These are phyloP conservation scores for Meliscaeva auricollis DNA, from an alignment of 2,888 invertebrate species.

Conservation along the genomic window DNA sequence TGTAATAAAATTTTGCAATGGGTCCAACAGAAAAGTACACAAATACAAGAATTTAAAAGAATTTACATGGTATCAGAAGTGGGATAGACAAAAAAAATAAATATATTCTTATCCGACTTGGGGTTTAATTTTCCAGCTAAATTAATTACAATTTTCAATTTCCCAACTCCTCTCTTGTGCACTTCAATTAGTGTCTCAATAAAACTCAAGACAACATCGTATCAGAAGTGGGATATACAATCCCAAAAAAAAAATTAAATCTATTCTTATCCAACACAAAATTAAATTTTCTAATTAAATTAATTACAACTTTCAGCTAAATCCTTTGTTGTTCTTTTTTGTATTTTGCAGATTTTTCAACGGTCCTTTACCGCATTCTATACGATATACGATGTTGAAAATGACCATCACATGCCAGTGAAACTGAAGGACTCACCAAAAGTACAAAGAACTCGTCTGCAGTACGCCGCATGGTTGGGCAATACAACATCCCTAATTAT, in stretches of 20 bases:
- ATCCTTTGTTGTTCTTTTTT: constrained; percentile 23
- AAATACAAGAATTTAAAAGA: no score
- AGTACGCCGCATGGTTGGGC: constrained; percentile 94
- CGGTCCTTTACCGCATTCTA: constrained; percentile 94
- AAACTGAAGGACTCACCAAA: constrained; percentile 91
- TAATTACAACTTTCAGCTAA: not conserved
- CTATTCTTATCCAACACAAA: not conserved
- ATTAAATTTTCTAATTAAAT: constrained; percentile 45
- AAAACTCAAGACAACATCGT: not conserved
- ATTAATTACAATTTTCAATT: no score
- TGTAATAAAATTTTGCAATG: not conserved
- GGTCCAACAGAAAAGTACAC: not conserved
- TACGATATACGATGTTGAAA: constrained; percentile 95
- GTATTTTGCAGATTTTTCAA: constrained; percentile 90
- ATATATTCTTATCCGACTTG: no score
- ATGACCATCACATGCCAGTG: constrained; percentile 94
- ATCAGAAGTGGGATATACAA: constrained; percentile 6
- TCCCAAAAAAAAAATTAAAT: not conserved
- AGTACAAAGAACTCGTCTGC: constrained; percentile 89
- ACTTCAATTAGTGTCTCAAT: no score
- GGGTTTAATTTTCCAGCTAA: no score
- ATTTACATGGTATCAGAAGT: no score
- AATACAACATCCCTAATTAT: constrained; percentile 91
- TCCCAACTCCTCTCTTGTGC: no score
- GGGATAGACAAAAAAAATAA: no score